A percentile compares a stretch with the other conserved stretches of the same genome.
phyloP scores from a whole-genome alignment of 2,888 invertebrate genomes.

The Pteria penguin region DNA sequence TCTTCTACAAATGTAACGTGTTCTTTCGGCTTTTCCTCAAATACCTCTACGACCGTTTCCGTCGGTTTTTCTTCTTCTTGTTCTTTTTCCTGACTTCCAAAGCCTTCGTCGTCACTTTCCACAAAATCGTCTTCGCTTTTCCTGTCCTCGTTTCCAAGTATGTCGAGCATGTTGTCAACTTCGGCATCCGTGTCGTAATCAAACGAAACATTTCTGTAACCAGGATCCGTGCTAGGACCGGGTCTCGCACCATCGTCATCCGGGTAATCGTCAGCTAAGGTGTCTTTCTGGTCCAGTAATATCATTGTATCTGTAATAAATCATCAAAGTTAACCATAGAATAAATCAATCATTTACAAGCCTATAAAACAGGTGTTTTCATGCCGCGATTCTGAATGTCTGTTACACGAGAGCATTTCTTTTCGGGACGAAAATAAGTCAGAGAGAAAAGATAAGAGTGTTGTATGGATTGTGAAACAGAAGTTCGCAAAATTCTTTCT shows the following conservation, averaged over 20 bases:
- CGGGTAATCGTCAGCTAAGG: slow-evolving; percentile 1
- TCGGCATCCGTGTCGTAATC: neutral
- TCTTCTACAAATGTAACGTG: neutral
- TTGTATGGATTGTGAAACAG: too few relatives aligned
- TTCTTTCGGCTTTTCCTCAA: neutral
- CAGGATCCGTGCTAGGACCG: slow-evolving; percentile 1
- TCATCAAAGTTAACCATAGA: too few relatives aligned
- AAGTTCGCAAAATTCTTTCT: too few relatives aligned
- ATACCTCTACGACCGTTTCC: neutral
- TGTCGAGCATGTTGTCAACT: neutral
- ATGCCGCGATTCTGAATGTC: too few relatives aligned
- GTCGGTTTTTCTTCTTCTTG: neutral
- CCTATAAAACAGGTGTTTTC: too few relatives aligned
- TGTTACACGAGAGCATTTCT: too few relatives aligned
- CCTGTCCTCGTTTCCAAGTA: neutral
- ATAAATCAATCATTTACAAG: too few relatives aligned
- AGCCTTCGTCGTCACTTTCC: neutral
- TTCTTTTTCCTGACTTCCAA: neutral
- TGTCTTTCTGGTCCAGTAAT: neutral
- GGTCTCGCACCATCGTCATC: neutral
- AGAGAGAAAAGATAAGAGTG: too few relatives aligned
- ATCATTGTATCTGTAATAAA: neutral
- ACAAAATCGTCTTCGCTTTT: neutral
- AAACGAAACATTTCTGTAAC: neutral
- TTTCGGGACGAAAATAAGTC: too few relatives aligned